Conservation (phyloP, 1,140 invertebrate genomes). For the Bombyx mori region DNA sequence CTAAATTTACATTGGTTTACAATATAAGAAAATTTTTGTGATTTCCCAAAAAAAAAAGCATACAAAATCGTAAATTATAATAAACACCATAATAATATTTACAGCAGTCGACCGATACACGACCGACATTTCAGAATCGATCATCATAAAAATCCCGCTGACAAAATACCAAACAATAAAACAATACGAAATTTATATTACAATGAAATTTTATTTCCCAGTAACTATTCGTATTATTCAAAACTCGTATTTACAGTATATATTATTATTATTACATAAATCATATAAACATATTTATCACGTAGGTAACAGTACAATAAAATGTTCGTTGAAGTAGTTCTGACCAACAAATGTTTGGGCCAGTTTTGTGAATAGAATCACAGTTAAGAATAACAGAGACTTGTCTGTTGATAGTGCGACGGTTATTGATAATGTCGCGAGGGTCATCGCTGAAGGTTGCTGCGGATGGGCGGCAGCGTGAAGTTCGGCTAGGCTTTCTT, state of each 20-base stretch:
- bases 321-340: conserved; percentile 25
- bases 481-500: conserved; percentile 57
- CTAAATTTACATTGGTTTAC: no score
- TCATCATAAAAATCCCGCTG: neutral
- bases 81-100: no score
- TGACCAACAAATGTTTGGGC: conserved; percentile 20
- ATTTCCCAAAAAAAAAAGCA: no score
- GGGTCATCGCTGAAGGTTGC: conserved; percentile 24
- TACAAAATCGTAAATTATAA: no score
- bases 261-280: conserved; percentile 27
- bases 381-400: conserved; percentile 25
- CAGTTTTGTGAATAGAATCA: conserved; percentile 28
- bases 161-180: conserved; percentile 3
- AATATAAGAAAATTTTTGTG: no score
- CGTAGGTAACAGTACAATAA: conserved; percentile 46
- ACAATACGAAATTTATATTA: conserved; percentile 23
- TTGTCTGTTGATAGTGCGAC: conserved; percentile 21
- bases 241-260: conserved; percentile 34
- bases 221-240: conserved; percentile 57
- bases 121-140: no score
- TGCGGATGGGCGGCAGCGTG: conserved; percentile 35
- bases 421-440: conserved; percentile 10
- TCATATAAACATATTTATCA: conserved; percentile 38
- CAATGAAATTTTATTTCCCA: conserved; percentile 53
- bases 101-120: no score